These are phyloP conservation scores for Lepilemur septentrionalis DNA, from an alignment of 2,797 vertebrate species.

Conservation along the genomic window DNA sequence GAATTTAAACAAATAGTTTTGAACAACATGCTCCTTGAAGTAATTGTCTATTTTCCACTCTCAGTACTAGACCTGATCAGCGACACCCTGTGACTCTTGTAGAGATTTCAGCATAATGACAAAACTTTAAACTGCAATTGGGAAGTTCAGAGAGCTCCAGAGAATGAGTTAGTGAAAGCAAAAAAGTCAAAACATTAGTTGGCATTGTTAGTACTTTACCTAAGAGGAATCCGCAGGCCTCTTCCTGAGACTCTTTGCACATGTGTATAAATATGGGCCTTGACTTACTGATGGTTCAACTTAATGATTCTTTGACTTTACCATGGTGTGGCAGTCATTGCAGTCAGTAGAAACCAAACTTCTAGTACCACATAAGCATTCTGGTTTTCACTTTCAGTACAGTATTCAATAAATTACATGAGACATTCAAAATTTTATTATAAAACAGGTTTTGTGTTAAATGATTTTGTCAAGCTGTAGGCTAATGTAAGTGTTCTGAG, in stretches of 20 bases:
- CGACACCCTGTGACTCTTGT: not conserved
- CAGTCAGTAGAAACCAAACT: not conserved
- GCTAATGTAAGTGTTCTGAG: not conserved
- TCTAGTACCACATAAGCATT: not conserved
- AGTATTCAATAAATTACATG: not conserved
- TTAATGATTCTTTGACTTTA: not conserved
- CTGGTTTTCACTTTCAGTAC: not conserved
- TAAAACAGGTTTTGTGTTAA: not conserved
- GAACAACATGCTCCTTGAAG: not conserved
- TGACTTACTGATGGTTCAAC: too few relatives aligned
- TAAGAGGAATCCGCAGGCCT: not conserved
- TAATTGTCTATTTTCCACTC: not conserved
- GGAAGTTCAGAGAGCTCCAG: not conserved
- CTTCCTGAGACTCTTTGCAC: not conserved
- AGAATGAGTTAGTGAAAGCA: not conserved
- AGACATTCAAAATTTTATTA: not conserved
- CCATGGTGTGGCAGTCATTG: not conserved
- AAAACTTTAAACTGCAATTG: not conserved
- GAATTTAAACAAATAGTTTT: not conserved
- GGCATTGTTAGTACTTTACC: not conserved
- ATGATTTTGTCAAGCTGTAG: not conserved
- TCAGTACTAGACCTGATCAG: not conserved
- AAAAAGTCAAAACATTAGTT: not conserved
- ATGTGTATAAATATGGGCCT: too few relatives aligned
- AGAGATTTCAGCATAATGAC: not conserved